Evolutionary conservation across 2,888 invertebrate species (phyloP).

Genomic region (Ecdyonurus torrentis): DNA sequence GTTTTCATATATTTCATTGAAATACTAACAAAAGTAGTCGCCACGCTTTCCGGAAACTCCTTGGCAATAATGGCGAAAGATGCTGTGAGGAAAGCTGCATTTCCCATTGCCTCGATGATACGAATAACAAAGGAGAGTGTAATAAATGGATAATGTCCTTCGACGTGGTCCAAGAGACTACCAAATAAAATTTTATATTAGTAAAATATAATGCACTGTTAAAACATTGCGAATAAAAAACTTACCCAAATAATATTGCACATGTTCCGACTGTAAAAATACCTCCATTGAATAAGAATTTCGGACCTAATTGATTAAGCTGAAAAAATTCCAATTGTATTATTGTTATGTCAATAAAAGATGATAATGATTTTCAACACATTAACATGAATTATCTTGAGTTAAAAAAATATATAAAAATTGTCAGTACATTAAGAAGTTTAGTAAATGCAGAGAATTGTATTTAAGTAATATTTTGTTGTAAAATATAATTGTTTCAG

Average conservation of each 20-base stretch:
- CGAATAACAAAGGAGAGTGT: slow-evolving; percentile 60
- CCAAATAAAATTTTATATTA: no score
- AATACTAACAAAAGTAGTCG: slow-evolving; percentile 63
- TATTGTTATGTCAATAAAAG: no score
- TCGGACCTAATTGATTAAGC: slow-evolving; percentile 62
- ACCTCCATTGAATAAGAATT: slow-evolving; percentile 62
- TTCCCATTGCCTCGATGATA: slow-evolving; percentile 69
- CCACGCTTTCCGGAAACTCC: slow-evolving; percentile 72
- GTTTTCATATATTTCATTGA: slow-evolving; percentile 6
- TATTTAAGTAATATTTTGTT: no score
- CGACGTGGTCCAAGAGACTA: slow-evolving; percentile 52
- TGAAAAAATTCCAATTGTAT: no score
- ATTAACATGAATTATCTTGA: no score
- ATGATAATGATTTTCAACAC: no score
- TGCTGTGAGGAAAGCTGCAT: slow-evolving; percentile 71
- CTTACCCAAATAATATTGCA: slow-evolving; percentile 65
- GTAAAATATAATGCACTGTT: no score
- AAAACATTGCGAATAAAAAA: slow-evolving; percentile 3
- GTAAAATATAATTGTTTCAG: no score
- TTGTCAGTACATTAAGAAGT: no score
- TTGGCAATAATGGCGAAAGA: slow-evolving; percentile 76
- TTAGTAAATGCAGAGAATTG: no score
- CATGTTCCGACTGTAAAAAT: slow-evolving; percentile 69
- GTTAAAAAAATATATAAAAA: no score
- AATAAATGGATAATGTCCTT: slow-evolving; percentile 56